These are phyloP conservation scores for Goniozus legneri DNA, from an alignment of 1,140 invertebrate genomes.

Conservation along the genomic window DNA sequence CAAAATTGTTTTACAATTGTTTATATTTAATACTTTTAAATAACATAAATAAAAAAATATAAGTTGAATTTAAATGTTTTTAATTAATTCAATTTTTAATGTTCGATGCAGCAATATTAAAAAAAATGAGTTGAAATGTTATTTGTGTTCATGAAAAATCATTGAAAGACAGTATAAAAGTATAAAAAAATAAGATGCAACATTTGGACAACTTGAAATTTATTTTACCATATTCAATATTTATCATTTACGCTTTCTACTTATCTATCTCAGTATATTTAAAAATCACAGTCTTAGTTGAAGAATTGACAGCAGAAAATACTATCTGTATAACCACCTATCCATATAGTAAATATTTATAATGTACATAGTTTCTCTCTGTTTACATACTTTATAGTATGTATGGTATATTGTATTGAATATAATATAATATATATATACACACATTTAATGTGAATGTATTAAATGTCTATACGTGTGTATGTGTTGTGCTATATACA, in stretches of 20 bases:
- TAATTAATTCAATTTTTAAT: no score
- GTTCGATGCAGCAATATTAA: no score
- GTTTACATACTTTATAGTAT: slow-evolving; percentile 25
- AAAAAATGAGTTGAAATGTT: no score
- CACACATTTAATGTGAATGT: no score
- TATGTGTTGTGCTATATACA: slow-evolving; percentile 28
- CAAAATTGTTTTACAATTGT: no score
- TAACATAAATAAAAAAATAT: no score
- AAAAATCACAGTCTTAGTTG: slow-evolving; percentile 56
- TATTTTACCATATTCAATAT: slow-evolving; percentile 31
- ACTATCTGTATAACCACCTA: slow-evolving; percentile 53
- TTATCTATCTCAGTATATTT: slow-evolving; percentile 51
- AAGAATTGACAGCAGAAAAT: slow-evolving; percentile 56
- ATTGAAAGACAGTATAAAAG: no score
- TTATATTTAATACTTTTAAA: no score
- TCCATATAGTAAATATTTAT: slow-evolving; percentile 39
- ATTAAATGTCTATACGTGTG: slow-evolving; percentile 26
- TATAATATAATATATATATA: slow-evolving; percentile 35
- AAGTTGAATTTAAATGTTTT: no score
- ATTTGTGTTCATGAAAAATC: no score
- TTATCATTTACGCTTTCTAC: slow-evolving; percentile 33
- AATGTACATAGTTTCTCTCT: slow-evolving; percentile 36
- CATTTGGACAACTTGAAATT: slow-evolving; percentile 2
- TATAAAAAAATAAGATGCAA: background rate
- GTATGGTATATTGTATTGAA: slow-evolving; percentile 22